Base-by-base conservation (phyloP, 2,113 vertebrate species). In the Chaenogobius annularis region DNA sequence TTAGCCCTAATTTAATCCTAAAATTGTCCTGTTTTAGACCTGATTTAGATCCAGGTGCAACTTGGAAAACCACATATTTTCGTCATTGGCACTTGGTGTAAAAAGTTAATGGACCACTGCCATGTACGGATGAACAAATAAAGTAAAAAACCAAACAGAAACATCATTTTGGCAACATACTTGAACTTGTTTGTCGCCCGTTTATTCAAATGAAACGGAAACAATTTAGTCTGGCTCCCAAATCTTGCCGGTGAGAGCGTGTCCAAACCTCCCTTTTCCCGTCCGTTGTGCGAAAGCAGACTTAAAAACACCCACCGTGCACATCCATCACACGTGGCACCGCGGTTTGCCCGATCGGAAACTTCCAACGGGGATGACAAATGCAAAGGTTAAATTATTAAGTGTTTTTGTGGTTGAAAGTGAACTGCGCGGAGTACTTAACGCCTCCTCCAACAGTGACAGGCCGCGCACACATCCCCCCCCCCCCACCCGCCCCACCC, bases 321-420 rank as follows among this genome's bases (percentile, higher is more conserved):
- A 23, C 19, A 66, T 56, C 17, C 63, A 46, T 56, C 63, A 26
- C 19, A 7, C 47, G 23, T 22, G 44, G 12, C 61, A 9, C 17
- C 1, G 17, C 26, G 9, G 10, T 43, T 63, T 12, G 35, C 35
- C 43, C 10, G 3, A 5, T 43, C 1, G 35, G 19, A 63, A 63
- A 63, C 31, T 43, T 19, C 19, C 61, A n/a, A 40, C 9, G 35
- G 19, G 26, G 22, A 37, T 12, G 61, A 63, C 61, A 63, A 35
- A 63, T 40, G 35, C 61, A 63, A 43, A 63, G 61, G 61, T 63
- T 63, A 43, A 63, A 63, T 43, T n/a, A 40, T 63, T 63, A n/a
- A 63, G 35, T 63, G 40, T 40, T 63, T 40, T 63, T 43, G 31
- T 63, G 35, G 43, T 26, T 66, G 40, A 44, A 66, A 15, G 11